Percentiles rank a stretch among this genome's conserved stretches.
Evolutionary conservation across 2,113 vertebrate species (phyloP).

Genomic region (Rhynchomys soricoides): DNA sequence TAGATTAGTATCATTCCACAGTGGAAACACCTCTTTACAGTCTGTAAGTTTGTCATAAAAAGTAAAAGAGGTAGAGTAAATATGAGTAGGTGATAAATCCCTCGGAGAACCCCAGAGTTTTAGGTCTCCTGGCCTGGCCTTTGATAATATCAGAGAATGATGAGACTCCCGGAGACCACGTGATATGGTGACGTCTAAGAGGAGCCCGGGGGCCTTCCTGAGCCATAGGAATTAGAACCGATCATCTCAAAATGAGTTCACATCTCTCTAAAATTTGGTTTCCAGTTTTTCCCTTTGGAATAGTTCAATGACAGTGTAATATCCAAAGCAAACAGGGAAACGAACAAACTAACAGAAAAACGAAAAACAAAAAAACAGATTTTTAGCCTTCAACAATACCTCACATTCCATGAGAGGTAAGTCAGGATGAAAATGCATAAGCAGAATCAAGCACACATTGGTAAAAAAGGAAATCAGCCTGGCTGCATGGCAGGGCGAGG

Average conservation of each 20-base stretch:
- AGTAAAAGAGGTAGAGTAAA: background rate
- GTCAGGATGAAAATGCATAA: background rate
- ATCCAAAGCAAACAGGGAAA: background rate
- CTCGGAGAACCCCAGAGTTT: background rate
- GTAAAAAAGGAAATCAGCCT: background rate
- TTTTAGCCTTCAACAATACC: background rate
- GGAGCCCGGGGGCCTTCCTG: background rate
- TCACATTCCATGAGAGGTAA: background rate
- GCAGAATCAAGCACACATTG: background rate
- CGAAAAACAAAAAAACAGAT: background rate
- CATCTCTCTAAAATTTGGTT: background rate
- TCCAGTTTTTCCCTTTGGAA: background rate
- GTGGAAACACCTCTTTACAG: background rate
- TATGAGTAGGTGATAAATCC: background rate
- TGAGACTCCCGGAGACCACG: too few relatives aligned
- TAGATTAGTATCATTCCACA: background rate
- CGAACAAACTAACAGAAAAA: background rate
- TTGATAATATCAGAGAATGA: background rate
- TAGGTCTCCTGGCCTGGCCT: background rate
- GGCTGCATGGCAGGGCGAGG: background rate
- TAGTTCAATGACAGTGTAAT: conserved; percentile 40
- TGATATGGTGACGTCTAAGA: background rate
- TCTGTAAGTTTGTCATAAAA: background rate
- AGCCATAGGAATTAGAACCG: background rate
- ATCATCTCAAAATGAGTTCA: background rate